Base-by-base conservation (phyloP, 1,140 invertebrate genomes). In the Yoshiicerus persimilis region DNA sequence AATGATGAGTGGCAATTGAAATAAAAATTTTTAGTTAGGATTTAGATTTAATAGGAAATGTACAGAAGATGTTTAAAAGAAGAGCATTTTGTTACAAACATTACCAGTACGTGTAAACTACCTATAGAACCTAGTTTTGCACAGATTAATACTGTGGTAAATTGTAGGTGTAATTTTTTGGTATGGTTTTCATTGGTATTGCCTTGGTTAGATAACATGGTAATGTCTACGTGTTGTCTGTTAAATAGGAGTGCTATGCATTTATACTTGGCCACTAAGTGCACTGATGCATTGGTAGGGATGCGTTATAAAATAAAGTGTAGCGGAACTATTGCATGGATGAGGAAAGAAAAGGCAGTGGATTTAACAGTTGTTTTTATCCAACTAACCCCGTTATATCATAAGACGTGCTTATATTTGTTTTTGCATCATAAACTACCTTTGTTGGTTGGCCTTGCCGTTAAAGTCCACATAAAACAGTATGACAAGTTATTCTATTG, bases 321-420 rank as follows among this genome's bases (percentile, higher is more conserved):
- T 80, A 83, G 86, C 86, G 86, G 86, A 87, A 87, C 86, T 87
- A 41, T 87, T 83, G 66, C 70, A 87, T 64, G 86, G 86, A 56
- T 87, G 86, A 83, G 38, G 39, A 87, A 87, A 80, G 39, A 83
- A 41, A 27, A 83, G 32, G 41, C 32, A 87, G 56, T 87, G 70
- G 84, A 84, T 85, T 85, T 84, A 84, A 88, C 87, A 88, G 87
- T 88, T 80, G 75, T 80, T 32, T 80, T 87, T 87, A 87, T 87
- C 86, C 86, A 87, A 87, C 64, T 87, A 87, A 87, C 86, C 86
- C 86, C 86, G 86, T 87, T 87, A 87, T 87, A 39, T 84, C 38
- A 84, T 84, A 84, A 84, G 83, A 32, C 83, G 32, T 34, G 27
- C 27, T 41, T 16, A 84, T 84, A 36, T 41, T 25, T 70, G 36